Base-by-base conservation (phyloP, 92 coral and sea anemone genomes). In the Epizoanthus stellaris region DNA sequence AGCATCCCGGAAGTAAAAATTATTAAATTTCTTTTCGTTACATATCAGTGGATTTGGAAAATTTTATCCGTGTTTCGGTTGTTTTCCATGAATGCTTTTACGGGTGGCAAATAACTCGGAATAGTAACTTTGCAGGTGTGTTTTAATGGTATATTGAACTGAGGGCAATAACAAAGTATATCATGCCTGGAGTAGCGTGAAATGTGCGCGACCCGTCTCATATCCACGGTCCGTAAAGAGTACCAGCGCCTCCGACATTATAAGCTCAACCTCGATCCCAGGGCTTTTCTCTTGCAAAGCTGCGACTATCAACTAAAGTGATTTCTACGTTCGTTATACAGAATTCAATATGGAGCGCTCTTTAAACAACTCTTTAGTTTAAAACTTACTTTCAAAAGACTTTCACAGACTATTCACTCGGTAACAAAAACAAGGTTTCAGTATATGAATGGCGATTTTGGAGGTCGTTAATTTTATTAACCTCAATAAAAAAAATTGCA, bases 101-200 rank as follows among this genome's bases (percentile, higher is more conserved):
- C 83, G 72, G 83, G 83, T 79, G 71, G 83, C 62, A 15, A 60
- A 45, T 10, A 42, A 25, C 83, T 64, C 72, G 71, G 60, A 56
- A 63, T 63, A 63, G 83, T n/a, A 79, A 79, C 83, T 63, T 64
- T 53, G 49, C 83, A 64, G 83, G 83, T 79, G 61, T 45, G 61
- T 21, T 63, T 42, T 19, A 20, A 79, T 79, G 83, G 72, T 79
- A 64, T 64, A 79, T 11, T 79, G 83, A 73, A 63, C 73, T 2
- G 6, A 3, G 61, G 23, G 83, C 45, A 63, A 79, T 42, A 79
- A 79, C 83, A 79, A 60, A 79, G 9, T 73, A 79, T 63, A 79
- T 79, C 83, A 79, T 79, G 83, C 83, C 83, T 79, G 17, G 73
- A 79, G 61, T 19, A 62, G 83, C 83, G 83, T 79, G 83, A 79